Conservation (phyloP, 2,797 vertebrate species). For the Pempheris klunzingeri region DNA sequence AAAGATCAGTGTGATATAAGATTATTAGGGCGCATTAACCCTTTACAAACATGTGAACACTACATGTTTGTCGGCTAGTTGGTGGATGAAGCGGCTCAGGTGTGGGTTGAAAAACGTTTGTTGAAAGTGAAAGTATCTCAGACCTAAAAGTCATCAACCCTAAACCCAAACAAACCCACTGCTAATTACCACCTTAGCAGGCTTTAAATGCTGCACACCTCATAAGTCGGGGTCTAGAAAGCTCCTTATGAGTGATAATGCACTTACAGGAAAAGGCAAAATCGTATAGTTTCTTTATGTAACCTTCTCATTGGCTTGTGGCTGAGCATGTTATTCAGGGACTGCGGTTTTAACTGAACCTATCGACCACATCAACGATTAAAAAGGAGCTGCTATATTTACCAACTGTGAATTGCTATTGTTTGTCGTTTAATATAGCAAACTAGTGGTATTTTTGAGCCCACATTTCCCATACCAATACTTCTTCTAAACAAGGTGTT, state of each 20-base stretch:
- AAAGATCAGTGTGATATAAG: too few relatives aligned
- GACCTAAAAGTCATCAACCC: conserved; percentile 3
- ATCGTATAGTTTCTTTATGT: conserved; percentile 4
- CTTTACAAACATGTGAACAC: too few relatives aligned
- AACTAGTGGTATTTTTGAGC: too few relatives aligned
- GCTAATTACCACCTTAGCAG: not conserved
- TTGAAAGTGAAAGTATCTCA: not conserved
- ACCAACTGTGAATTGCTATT: not conserved
- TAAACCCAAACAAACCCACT: conserved; percentile 4
- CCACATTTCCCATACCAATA: too few relatives aligned
- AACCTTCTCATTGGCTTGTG: not conserved
- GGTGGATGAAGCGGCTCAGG: too few relatives aligned
- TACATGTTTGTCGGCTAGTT: too few relatives aligned
- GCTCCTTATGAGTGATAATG: not conserved
- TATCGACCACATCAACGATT: too few relatives aligned
- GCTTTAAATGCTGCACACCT: conserved; percentile 3
- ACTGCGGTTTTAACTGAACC: not conserved
- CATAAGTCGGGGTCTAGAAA: not conserved
- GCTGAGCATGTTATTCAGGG: not conserved
- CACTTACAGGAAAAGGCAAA: not conserved
- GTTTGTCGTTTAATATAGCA: too few relatives aligned
- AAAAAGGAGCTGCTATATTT: not conserved
- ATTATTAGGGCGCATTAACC: not conserved
- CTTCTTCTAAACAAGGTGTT: too few relatives aligned
- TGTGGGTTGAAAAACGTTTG: too few relatives aligned